phyloP scores from a whole-genome alignment of 2,797 vertebrate species.

The Gobio occitaniae region DNA sequence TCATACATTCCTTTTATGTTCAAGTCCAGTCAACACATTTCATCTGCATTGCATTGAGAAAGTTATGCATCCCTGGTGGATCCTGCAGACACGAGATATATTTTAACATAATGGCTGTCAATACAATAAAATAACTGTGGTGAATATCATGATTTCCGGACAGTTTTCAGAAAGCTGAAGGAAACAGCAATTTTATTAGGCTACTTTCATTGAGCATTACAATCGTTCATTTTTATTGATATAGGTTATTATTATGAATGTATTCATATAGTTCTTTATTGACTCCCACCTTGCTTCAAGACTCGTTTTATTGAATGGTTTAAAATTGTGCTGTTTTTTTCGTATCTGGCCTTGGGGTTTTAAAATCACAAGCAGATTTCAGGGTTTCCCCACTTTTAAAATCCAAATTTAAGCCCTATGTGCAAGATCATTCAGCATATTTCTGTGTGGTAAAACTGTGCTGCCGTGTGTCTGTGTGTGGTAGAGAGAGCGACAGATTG shows the following conservation, averaged over 20 bases:
- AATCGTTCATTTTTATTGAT: not conserved
- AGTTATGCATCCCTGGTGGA: not conserved
- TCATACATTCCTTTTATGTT: not conserved
- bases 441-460: not conserved
- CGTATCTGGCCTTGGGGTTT: not conserved
- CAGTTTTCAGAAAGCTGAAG: not conserved
- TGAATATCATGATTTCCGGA: not conserved
- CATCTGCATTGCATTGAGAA: not conserved
- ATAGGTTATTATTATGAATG: not conserved
- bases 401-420: not conserved
- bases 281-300: not conserved
- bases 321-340: not conserved
- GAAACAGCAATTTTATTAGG: not conserved
- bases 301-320: not conserved
- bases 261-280: not conserved
- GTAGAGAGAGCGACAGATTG: conserved; percentile 3
- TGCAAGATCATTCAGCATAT: not conserved
- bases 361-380: not conserved
- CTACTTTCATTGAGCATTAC: not conserved
- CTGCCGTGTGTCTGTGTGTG: not conserved
- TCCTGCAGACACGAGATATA: too few species aligned
- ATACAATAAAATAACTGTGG: not conserved
- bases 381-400: not conserved
- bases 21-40: not conserved
- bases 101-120: not conserved